Evolutionary conservation across 2,113 vertebrate species (phyloP).

Genomic region (Psophia crepitans): DNA sequence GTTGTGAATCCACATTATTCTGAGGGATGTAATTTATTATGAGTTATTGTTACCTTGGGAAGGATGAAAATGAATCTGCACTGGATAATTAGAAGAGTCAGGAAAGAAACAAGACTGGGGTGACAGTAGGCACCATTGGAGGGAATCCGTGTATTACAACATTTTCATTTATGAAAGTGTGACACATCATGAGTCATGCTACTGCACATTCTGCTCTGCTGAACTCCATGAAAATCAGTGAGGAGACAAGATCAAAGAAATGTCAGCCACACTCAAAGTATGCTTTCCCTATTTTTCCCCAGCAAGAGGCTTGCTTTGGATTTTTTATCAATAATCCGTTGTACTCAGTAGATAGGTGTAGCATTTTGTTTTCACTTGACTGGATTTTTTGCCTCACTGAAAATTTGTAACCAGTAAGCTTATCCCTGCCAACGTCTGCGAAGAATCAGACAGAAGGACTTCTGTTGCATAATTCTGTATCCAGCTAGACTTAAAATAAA

Average conservation of each 20-base stretch:
- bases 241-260: background rate
- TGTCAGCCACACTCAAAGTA: background rate
- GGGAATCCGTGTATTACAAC: background rate
- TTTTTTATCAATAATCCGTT: background rate
- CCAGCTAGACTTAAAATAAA: conserved; percentile 65
- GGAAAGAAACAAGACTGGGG: background rate
- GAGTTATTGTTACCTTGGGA: background rate
- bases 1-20: background rate
- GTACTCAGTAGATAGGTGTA: background rate
- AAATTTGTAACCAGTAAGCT: conserved; percentile 44
- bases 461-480: conserved; percentile 56
- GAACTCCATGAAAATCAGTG: background rate
- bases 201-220: background rate
- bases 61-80: background rate
- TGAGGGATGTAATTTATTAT: background rate
- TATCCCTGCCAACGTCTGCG: conserved; percentile 54
- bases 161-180: background rate
- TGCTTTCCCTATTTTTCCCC: background rate
- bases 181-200: background rate
- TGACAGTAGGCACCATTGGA: background rate
- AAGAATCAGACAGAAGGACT: conserved; percentile 68
- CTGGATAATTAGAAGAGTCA: background rate
- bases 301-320: background rate
- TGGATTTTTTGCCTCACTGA: conserved; percentile 4
- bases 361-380: conserved; percentile 34